Percentiles rank a stretch among this genome's conserved stretches.
phyloP scores from a whole-genome alignment of 2,113 vertebrate species.

The Pterocles burchelli region DNA sequence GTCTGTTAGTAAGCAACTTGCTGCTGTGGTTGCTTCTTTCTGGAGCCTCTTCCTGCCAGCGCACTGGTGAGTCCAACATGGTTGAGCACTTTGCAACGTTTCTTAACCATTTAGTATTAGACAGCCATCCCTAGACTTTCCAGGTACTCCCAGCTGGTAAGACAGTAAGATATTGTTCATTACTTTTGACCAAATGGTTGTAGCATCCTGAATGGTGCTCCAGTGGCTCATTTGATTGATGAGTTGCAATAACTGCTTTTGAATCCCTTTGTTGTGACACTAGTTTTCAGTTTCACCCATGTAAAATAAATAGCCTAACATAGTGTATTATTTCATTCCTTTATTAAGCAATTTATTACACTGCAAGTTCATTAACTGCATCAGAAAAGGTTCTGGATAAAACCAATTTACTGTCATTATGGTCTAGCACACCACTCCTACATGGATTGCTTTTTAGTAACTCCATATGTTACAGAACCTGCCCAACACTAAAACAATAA shows the following conservation, averaged over 20 bases:
- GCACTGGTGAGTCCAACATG: accelerated
- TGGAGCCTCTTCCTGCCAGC: not conserved
- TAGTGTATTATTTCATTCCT: not conserved
- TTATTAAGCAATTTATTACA: slow-evolving; percentile 17
- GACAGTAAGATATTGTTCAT: not conserved
- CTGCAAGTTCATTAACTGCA: not conserved
- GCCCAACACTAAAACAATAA: not conserved
- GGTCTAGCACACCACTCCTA: not conserved
- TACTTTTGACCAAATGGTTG: not conserved
- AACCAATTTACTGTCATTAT: not conserved
- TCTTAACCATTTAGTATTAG: not conserved
- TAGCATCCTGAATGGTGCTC: not conserved
- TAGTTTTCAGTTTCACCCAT: not conserved
- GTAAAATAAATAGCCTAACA: not conserved
- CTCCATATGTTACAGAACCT: not conserved
- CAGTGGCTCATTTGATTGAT: not conserved
- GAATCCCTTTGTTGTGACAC: not conserved
- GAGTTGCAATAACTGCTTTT: not conserved
- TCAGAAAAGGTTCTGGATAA: not conserved
- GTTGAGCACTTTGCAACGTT: accelerated
- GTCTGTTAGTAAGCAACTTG: accelerated
- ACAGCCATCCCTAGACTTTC: not conserved
- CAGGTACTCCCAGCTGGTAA: not conserved
- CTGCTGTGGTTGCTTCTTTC: not conserved
- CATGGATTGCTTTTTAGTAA: not conserved